These are phyloP conservation scores for Drosophila affinis DNA, from an alignment of 2,888 invertebrate species.

Conservation along the genomic window DNA sequence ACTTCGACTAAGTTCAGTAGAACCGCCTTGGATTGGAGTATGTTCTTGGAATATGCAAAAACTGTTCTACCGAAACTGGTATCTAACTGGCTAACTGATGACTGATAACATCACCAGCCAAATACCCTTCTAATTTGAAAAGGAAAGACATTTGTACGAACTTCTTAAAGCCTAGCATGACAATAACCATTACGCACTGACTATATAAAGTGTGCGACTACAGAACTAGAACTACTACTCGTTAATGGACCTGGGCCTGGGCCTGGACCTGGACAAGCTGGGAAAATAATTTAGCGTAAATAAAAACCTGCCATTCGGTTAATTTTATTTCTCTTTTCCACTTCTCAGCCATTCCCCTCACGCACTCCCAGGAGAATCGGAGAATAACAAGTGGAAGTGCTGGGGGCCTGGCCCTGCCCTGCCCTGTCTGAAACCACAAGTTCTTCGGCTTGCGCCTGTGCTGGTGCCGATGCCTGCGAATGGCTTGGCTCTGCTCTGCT, in stretches of 20 bases:
- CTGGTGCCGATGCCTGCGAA: conserved; percentile 6
- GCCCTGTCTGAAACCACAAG: conserved; percentile 27
- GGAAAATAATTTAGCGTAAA: conserved; percentile 63
- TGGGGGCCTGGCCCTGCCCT: conserved; percentile 6
- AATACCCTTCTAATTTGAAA: conserved; percentile 28
- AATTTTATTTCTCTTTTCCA: conserved; percentile 28
- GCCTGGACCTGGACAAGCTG: conserved; percentile 12
- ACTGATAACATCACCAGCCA: conserved; percentile 26
- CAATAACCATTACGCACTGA: conserved; percentile 29
- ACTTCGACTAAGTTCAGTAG: conserved; percentile 14
- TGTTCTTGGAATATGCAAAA: conserved; percentile 18
- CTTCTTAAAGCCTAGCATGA: conserved; percentile 19
- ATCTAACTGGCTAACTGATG: conserved; percentile 3
- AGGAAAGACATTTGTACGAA: neutral
- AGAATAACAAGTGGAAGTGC: conserved; percentile 32
- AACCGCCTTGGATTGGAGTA: conserved; percentile 5
- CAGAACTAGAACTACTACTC: conserved; percentile 8
- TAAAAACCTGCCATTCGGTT: conserved; percentile 59
- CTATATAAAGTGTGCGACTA: conserved; percentile 45
- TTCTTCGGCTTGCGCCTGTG: conserved; percentile 22
- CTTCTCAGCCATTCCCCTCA: conserved; percentile 35
- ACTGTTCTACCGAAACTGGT: conserved; percentile 27
- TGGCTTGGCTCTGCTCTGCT: neutral
- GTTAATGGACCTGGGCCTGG: conserved; percentile 8
- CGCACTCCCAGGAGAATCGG: conserved; percentile 29